Base-by-base conservation (phyloP, 1,140 invertebrate genomes). In the Papilio polyxenes region DNA sequence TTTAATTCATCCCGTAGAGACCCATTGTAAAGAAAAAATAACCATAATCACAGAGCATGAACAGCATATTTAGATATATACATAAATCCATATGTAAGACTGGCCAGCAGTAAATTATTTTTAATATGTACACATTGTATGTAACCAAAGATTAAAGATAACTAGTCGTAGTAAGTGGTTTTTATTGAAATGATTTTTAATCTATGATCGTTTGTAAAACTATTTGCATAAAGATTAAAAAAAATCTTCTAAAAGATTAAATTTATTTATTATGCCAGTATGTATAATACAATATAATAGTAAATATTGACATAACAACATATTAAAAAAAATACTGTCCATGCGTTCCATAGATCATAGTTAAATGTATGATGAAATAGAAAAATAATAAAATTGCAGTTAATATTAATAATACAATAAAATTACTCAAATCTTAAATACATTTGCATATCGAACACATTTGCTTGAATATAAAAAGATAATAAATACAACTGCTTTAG, bases 1-100 rank as follows among this genome's bases (percentile, higher is more conserved):
- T 84, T 62, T 87, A 82, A 83, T 85, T 87, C 88, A 87, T 91
- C 91, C 91, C 91, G 91, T 92, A 91, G 86, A 89, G 85, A 90
- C 92, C 92, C 89, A 88, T 88, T 87, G 79, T 88, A 88, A 82
- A 84, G 81, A 84, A 84, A 83, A 44, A 83, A 86, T 84, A 72
- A 88, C 83, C 86, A 80, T 83, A 86, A 82, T 83, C 83, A 53
- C 4, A 56, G n/a, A 11, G 59, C 59, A 65, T 80, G 78, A 80
- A 72, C 56, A 80, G 59, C 49, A 80, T 80, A n/a, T 65, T 69
- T 9, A 72, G 8, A 40, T 72, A 37, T 9, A 20, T 82, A 83
- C 84, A 82, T 82, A 65, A 62, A 83, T 82, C 62, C 84, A 75
- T 83, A 83, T 78, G 65, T 53, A 83, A 81, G 53, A 62, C 40